A percentile compares a stretch with the other conserved stretches of the same genome.
These are phyloP conservation scores for Lanistes nyassanus DNA, from an alignment of 1,140 invertebrate species.

Conservation along the genomic window DNA sequence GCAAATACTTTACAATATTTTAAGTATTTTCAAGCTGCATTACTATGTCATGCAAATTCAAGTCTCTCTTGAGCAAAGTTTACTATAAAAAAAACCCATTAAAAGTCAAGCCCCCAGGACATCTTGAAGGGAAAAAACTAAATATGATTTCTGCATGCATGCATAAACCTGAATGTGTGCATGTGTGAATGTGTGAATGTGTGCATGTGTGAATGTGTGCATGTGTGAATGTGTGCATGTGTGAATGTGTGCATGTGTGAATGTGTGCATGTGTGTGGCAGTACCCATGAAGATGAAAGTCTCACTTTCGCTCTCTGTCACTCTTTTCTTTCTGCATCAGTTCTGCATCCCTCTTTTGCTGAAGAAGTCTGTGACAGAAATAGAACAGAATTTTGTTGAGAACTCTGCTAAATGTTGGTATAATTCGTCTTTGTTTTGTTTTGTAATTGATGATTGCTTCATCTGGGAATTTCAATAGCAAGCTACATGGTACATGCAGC, in stretches of 20 bases:
- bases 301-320: conserved; percentile 12
- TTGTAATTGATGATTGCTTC: background rate
- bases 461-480: too few species aligned
- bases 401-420: background rate
- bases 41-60: background rate
- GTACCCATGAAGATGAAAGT: background rate
- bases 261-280: background rate
- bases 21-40: background rate
- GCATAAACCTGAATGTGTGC: background rate
- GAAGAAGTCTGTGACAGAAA: conserved; percentile 31
- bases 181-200: background rate
- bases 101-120: background rate
- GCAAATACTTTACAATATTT: background rate
- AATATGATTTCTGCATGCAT: background rate
- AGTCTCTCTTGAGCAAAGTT: background rate
- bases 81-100: background rate
- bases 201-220: background rate
- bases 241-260: conserved; percentile 6
- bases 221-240: conserved; percentile 8
- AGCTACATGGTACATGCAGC: too few species aligned
- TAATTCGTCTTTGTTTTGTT: background rate
- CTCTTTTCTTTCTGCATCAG: conserved; percentile 31
- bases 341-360: conserved; percentile 45
- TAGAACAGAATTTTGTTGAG: background rate
- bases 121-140: background rate